These are phyloP conservation scores for Caretta caretta DNA, from an alignment of 2,113 vertebrate species.

Conservation along the genomic window DNA sequence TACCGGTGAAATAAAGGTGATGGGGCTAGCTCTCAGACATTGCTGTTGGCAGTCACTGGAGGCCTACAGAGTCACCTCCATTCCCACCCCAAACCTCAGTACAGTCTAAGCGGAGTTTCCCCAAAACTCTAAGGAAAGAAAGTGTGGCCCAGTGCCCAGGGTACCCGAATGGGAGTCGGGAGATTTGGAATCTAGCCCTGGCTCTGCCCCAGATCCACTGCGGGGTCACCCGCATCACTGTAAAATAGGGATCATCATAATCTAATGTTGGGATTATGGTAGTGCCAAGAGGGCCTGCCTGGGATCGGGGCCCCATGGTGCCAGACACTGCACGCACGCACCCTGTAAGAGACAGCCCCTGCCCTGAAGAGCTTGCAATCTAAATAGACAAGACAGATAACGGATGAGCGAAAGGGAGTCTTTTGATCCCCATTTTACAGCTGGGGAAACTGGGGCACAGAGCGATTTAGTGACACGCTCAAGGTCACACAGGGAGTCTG, in stretches of 20 bases:
- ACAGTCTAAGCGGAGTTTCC: background rate
- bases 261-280: too few species aligned
- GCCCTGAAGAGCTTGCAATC: too few species aligned
- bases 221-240: background rate
- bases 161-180: background rate
- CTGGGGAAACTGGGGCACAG: too few species aligned
- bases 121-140: background rate
- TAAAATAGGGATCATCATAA: background rate
- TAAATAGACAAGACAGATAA: background rate
- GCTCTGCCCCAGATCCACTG: background rate
- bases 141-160: background rate
- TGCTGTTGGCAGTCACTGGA: background rate
- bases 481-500: too few species aligned
- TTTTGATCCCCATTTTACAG: too few species aligned
- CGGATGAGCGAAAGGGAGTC: too few species aligned
- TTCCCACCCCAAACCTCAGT: background rate
- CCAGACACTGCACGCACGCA: too few species aligned
- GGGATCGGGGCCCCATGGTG: too few species aligned
- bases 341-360: background rate
- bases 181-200: background rate
- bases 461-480: too few species aligned
- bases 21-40: background rate
- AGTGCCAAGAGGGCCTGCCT: too few species aligned
- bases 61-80: too few species aligned
- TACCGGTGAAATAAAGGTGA: background rate